Conservation (phyloP, 35 echinoderm and acorn worm species). For the Heliocidaris erythrogramma region DNA sequence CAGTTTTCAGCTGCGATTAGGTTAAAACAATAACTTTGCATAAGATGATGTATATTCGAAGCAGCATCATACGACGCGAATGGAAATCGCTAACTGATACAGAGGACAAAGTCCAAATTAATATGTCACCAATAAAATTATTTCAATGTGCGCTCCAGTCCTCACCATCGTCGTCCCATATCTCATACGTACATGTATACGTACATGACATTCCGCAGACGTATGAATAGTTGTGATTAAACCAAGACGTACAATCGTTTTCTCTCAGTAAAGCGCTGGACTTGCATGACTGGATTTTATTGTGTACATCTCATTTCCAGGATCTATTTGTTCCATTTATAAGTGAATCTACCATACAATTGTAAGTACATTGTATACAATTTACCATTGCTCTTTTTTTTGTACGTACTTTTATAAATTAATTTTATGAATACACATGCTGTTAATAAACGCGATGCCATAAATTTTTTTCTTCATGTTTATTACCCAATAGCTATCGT, state of each 20-base stretch:
- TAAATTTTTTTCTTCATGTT: too few species aligned
- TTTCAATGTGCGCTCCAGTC: not conserved
- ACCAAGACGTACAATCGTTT: not conserved
- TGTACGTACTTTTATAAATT: not conserved
- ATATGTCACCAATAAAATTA: not conserved
- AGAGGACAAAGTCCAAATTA: not conserved
- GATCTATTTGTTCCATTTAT: too few species aligned
- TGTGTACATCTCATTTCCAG: not conserved
- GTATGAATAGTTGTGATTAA: not conserved
- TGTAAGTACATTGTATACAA: not conserved
- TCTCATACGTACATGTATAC: constrained; percentile 7
- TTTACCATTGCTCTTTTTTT: not conserved
- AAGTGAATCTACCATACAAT: not conserved
- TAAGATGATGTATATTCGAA: not conserved
- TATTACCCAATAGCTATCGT: too few species aligned
- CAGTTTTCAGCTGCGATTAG: not conserved
- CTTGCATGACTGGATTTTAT: not conserved
- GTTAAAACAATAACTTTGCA: not conserved
- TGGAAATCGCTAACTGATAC: not conserved
- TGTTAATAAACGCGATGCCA: not conserved
- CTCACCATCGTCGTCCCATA: not conserved
- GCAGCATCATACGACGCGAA: not conserved
- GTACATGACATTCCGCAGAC: not conserved
- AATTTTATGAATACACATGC: not conserved
- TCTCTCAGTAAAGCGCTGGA: too few species aligned